Evolutionary conservation across 2,113 vertebrate genomes (phyloP).

Genomic region (Polypterus senegalus): DNA sequence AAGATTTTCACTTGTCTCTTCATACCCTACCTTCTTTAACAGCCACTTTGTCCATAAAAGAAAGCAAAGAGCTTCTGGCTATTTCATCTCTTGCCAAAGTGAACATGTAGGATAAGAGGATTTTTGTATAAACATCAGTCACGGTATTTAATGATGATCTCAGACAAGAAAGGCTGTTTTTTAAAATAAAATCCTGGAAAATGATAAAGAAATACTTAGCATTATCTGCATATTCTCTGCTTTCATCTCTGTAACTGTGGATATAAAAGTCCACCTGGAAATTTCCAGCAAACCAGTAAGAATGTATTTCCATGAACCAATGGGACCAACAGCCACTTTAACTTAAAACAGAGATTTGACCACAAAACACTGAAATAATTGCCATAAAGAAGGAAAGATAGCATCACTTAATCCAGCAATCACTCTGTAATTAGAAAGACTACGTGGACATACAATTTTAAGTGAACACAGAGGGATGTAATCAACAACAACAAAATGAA

Average conservation of each 20-base stretch:
- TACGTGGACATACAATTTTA: too few relatives aligned
- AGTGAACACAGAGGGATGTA: too few relatives aligned
- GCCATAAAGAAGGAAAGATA: too few relatives aligned
- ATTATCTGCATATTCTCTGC: too few relatives aligned
- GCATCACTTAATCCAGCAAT: too few relatives aligned
- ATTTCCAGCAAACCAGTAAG: background rate
- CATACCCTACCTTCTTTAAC: slow-evolving; percentile 30
- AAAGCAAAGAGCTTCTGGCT: slow-evolving; percentile 22
- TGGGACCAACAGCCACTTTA: background rate
- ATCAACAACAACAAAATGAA: too few relatives aligned
- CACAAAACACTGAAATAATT: too few relatives aligned
- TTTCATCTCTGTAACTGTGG: too few relatives aligned
- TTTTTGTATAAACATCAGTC: slow-evolving; percentile 30
- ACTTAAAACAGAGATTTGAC: background rate
- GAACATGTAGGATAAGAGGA: too few relatives aligned
- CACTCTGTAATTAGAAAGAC: too few relatives aligned
- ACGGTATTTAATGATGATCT: slow-evolving; percentile 9
- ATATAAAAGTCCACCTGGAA: slow-evolving; percentile 7
- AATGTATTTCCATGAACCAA: background rate
- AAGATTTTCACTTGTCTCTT: slow-evolving; percentile 11
- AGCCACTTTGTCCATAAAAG: slow-evolving; percentile 28
- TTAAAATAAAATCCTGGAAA: too few relatives aligned
- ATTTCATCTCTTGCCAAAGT: slow-evolving; percentile 9
- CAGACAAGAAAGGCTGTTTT: slow-evolving; percentile 22
- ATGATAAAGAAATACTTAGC: too few relatives aligned